These are phyloP conservation scores for Pherbina coryleti DNA, from an alignment of 2,888 invertebrate species.

Conservation along the genomic window DNA sequence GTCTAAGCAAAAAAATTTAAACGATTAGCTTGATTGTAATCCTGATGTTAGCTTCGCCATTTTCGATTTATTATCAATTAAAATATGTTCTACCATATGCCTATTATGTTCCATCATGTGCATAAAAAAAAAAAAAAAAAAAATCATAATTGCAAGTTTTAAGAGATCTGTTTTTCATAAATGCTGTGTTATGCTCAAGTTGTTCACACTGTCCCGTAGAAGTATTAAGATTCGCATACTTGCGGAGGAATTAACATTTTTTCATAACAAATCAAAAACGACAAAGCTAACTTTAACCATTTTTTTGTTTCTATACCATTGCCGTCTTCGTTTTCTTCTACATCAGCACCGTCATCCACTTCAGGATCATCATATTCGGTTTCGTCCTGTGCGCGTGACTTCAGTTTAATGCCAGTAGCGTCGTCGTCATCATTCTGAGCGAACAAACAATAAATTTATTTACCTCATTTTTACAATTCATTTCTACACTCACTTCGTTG, in stretches of 20 bases:
- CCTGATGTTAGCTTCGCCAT: too few species aligned
- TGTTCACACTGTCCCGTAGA: too few species aligned
- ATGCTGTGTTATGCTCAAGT: too few species aligned
- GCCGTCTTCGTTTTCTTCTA: slow-evolving; percentile 71
- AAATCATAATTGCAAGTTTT: too few species aligned
- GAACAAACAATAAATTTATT: background rate
- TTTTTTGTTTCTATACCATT: slow-evolving; percentile 54
- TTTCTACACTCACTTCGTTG: slow-evolving; percentile 49
- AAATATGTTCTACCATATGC: too few species aligned
- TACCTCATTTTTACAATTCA: background rate
- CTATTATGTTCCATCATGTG: too few species aligned
- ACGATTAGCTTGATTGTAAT: background rate
- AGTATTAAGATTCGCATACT: too few species aligned
- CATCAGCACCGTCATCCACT: slow-evolving; percentile 59
- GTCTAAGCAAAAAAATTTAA: slow-evolving; percentile 37
- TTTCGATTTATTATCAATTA: too few species aligned
- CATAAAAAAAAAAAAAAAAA: too few species aligned
- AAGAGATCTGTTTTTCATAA: too few species aligned
- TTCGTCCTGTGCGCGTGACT: slow-evolving; percentile 73
- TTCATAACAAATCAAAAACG: too few species aligned
- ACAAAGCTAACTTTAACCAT: background rate
- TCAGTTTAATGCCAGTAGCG: slow-evolving; percentile 70
- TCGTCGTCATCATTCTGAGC: slow-evolving; percentile 63
- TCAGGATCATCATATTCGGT: slow-evolving; percentile 79
- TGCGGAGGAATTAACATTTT: too few species aligned